Conservation (phyloP, 1,140 invertebrate species). For the Globodera ellingtonae region DNA sequence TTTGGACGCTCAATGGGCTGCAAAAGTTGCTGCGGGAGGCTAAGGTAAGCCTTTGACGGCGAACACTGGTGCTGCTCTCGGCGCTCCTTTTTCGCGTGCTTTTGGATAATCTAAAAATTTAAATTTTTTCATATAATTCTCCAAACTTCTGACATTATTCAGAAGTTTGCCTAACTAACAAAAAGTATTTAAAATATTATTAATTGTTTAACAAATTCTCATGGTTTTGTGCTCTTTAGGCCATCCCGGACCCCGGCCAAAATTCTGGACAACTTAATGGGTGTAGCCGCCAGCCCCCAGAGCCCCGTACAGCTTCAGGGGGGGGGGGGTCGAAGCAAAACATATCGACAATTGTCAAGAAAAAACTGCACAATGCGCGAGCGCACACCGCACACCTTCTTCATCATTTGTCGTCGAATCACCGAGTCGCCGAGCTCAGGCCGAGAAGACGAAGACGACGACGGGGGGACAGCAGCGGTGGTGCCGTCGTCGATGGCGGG, state of each 20-base stretch:
- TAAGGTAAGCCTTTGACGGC: neutral
- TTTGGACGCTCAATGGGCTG: slow-evolving; percentile 25
- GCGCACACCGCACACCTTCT: slow-evolving; percentile 3
- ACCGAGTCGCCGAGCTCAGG: slow-evolving; percentile 36
- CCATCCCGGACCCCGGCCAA: too few species aligned
- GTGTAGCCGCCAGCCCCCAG: too few species aligned
- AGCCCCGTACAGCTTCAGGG: too few species aligned
- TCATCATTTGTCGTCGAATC: slow-evolving; percentile 41
- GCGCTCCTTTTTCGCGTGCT: neutral
- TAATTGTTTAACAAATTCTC: too few species aligned
- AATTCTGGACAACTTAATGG: too few species aligned
- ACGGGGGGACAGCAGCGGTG: neutral
- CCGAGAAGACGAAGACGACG: neutral
- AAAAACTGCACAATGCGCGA: too few species aligned
- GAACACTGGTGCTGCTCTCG: neutral
- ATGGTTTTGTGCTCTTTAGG: too few species aligned
- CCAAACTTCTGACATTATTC: neutral
- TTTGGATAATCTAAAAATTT: slow-evolving; percentile 19
- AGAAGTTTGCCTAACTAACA: neutral
- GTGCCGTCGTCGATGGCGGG: neutral
- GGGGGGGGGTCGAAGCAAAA: too few species aligned
- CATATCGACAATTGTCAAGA: too few species aligned
- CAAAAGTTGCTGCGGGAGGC: slow-evolving; percentile 13
- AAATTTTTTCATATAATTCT: neutral
- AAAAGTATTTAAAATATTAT: too few species aligned